Base-by-base conservation (phyloP, 2,888 invertebrate species). In the Gerosis bhagava region DNA sequence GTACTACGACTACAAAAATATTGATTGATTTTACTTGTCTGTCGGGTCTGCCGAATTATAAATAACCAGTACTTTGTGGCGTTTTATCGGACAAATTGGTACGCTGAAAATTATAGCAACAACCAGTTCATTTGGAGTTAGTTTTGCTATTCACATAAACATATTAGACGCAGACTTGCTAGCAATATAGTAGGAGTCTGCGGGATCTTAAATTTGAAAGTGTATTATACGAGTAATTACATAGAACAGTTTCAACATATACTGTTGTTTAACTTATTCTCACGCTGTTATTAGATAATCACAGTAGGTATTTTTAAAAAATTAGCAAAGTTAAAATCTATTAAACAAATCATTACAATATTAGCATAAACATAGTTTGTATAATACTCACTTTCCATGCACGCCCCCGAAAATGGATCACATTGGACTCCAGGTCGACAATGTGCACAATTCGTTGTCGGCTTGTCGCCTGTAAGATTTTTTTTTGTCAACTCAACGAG, bases 401-500 rank as follows among this genome's bases (percentile, higher is more conserved):
- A 96, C 56, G 94, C 95, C 16, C 95, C 95, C 3, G 95, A 95
- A 44, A 92, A 90, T 13, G 94, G 93, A 75, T 96, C 94, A 66
- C 96, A 96, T 21, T 91, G 90, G 35, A 93, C 91, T 53, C 95
- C 96, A 22, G 94, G 92, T 45, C 95, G 93, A 70, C 96, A 96
- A 63, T 96, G 94, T 54, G 91, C 92, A 70, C 95, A 95, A 59
- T 92, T 93, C 5, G 76, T 66, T 17, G 70, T 59, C 7, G 76
- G 75, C 37, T 68, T 73, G 40, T 70, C 70, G 42, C 49, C 59
- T 60, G 49, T 19, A 19, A 6, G 19, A 19, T 19, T 19, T 19
- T 5, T 6, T 3, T 19, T 5, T 5, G 6, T 19, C 3, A 19
- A 19, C 3, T 19, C 19, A 19, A 19, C 19, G 19, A 19, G 6